phyloP scores from a whole-genome alignment of 2,797 vertebrate species.

The Novumbra hubbsi region DNA sequence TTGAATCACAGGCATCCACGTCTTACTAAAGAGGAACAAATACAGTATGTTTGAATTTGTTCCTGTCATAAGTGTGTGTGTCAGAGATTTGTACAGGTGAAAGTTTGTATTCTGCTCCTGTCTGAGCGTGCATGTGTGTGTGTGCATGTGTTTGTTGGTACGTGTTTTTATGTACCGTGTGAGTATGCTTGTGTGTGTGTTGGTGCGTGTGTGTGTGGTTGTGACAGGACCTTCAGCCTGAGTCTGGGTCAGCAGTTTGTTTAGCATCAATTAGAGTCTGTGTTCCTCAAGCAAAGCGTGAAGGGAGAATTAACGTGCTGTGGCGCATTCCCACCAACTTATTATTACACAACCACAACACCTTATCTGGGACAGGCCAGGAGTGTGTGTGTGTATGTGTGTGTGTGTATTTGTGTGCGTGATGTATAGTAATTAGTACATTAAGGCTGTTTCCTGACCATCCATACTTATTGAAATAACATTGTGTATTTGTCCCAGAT shows the following conservation, averaged over 20 bases:
- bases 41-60: not conserved
- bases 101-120: conserved; percentile 31
- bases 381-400: conserved; percentile 4
- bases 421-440: not conserved
- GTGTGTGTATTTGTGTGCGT: not conserved
- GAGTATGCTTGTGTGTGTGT: conserved; percentile 34
- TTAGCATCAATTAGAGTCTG: conserved; percentile 88
- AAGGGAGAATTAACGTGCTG: conserved; percentile 87
- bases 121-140: conserved; percentile 29
- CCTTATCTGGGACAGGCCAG: conserved; percentile 63
- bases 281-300: conserved; percentile 90
- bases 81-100: too few species aligned
- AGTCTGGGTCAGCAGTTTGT: conserved; percentile 81
- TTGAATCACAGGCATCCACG: not conserved
- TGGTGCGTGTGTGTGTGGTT: conserved; percentile 55
- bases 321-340: conserved; percentile 88
- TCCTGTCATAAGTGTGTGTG: conserved; percentile 24
- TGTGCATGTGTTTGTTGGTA: conserved; percentile 21
- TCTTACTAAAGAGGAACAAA: not conserved
- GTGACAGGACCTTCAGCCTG: conserved; percentile 73
- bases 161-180: conserved; percentile 17
- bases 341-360: conserved; percentile 63
- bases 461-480: conserved; percentile 1
- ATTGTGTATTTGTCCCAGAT: not conserved
- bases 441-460: conserved; percentile 1